phyloP scores from a whole-genome alignment of 1,140 invertebrate species.

The Nebria ingens region DNA sequence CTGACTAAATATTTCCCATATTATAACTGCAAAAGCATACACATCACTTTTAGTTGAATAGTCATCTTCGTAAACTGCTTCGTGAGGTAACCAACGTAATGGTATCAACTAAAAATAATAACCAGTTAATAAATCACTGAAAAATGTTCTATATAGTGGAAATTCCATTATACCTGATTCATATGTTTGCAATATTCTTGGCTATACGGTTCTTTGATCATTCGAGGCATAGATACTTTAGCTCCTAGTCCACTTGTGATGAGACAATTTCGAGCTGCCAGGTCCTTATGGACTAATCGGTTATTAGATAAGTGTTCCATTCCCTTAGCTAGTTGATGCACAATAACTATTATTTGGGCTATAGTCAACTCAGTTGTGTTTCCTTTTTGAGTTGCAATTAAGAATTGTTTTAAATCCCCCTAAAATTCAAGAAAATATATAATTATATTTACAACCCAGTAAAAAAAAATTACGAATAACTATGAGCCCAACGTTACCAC shows the following conservation, averaged over 20 bases:
- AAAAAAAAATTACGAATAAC: background rate
- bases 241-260: conserved; percentile 72
- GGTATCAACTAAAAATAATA: conserved; percentile 49
- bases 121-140: conserved; percentile 9
- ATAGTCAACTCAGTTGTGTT: conserved; percentile 51
- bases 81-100: conserved; percentile 77
- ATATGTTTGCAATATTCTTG: conserved; percentile 74
- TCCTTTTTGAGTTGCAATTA: conserved; percentile 59
- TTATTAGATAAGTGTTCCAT: conserved; percentile 70
- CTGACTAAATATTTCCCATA: conserved; percentile 86
- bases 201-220: conserved; percentile 75
- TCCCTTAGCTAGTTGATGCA: conserved; percentile 71
- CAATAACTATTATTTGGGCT: conserved; percentile 59
- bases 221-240: conserved; percentile 72
- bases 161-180: conserved; percentile 50
- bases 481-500: conserved; percentile 5
- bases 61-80: conserved; percentile 82
- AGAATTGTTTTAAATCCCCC: conserved; percentile 90
- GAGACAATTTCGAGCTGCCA: conserved; percentile 88
- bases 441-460: conserved; percentile 13
- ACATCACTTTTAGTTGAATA: conserved; percentile 91
- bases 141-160: background rate
- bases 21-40: conserved; percentile 79
- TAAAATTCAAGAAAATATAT: conserved; percentile 29
- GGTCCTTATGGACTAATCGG: conserved; percentile 71